Evolutionary conservation across 2,113 vertebrate species (phyloP), one percentile per base, ranked within the genome.

Genomic region (Tenrec ecaudatus): DNA sequence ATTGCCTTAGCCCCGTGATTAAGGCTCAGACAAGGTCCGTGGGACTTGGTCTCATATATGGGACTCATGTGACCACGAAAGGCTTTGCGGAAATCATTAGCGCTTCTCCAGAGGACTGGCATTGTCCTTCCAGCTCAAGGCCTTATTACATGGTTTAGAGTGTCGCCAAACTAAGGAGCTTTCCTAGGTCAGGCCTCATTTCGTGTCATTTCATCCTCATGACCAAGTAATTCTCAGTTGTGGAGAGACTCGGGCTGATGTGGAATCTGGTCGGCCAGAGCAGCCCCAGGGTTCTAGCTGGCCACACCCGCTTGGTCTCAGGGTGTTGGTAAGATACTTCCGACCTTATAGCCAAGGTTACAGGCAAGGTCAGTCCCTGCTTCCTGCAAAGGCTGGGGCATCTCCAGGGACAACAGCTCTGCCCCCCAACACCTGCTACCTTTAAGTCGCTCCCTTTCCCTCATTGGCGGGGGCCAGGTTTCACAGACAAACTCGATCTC

Each of bases 401-500:
- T 29, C 94, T 6, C 25, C 31, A 60, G 27, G 8, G 12, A 47
- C 62, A 88, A 23, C 47, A 53, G 43, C 5, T 97, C 43, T 57
- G 62, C 3, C 58, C 36, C 57, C n/a, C 77, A 36, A 60, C 36
- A 27, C 71, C 29, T 73, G 27, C 17, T 75, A 57, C 22, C 31
- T 31, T 84, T 66, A 22, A 43, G 36, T 80, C 43, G 57, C 38
- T 71, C 1, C 19, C 27, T 90, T 76, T 31, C 69, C 47, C n/a
- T 96, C 47, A 90, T 47, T 82, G 89, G 43, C 77, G 58, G 89
- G 57, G 77, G 66, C 77, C 9, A 77, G 29, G 33, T 68, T 90
- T 83, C 83, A 73, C 29, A 64, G 22, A 57, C 14, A 89, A 14
- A 91, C 47, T 20, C 57, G 82, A 57, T 76, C 36, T 71, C 62